Percentiles rank a stretch among this genome's conserved stretches.
phyloP scores from a whole-genome alignment of 1,140 invertebrate species.

The Batillaria attramentaria region DNA sequence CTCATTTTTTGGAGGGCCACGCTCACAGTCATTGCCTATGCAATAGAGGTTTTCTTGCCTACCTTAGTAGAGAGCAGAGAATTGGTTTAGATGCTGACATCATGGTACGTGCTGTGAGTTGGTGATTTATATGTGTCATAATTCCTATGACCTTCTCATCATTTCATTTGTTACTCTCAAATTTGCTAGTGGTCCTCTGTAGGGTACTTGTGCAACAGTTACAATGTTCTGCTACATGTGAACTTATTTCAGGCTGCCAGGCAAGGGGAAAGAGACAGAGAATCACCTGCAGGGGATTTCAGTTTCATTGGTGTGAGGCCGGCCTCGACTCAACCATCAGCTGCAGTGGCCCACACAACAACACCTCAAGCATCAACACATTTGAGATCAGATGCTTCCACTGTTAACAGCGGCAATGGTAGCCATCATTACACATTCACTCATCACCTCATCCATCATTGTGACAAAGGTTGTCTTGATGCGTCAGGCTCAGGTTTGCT shows the following conservation, averaged over 20 bases:
- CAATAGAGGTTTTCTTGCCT: too few species aligned
- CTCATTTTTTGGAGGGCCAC: too few species aligned
- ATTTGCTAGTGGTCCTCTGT: background rate
- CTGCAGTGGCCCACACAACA: background rate
- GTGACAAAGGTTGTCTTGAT: background rate
- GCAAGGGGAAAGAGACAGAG: background rate
- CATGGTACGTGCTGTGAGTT: too few species aligned
- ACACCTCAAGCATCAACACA: background rate
- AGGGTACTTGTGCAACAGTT: background rate
- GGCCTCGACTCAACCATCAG: background rate
- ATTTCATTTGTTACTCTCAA: too few species aligned
- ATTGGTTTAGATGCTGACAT: too few species aligned
- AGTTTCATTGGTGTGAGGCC: constrained; percentile 27
- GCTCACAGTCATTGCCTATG: too few species aligned
- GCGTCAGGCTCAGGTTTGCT: background rate
- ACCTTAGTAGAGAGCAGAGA: too few species aligned
- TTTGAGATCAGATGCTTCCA: too few species aligned
- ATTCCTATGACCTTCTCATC: too few species aligned
- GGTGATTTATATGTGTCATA: too few species aligned
- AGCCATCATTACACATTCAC: constrained; percentile 38
- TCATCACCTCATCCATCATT: constrained; percentile 44
- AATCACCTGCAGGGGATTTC: background rate
- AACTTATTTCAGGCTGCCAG: constrained; percentile 6
- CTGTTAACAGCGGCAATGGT: too few species aligned
- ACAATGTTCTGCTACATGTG: background rate